Percentiles rank a stretch among this genome's conserved stretches.
Evolutionary conservation across 2,888 invertebrate species (phyloP).

Genomic region (Euplexia lucipara): DNA sequence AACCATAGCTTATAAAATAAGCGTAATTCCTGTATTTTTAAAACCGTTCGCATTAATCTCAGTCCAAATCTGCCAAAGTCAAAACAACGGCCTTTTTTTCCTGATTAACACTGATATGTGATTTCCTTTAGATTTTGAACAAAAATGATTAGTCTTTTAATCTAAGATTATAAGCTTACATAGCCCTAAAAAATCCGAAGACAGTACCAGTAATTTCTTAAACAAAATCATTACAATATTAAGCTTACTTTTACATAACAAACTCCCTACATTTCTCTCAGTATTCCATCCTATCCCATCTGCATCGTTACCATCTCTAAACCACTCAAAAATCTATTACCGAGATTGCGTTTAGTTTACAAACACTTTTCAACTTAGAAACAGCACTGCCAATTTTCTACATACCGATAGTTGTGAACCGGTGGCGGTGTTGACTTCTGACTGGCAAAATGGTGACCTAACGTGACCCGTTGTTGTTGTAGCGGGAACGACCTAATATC

Average conservation of each 20-base stretch:
- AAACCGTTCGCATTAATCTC: too few relatives aligned
- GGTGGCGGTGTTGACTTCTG: conserved; percentile 11
- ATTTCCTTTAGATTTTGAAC: too few relatives aligned
- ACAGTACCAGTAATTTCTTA: not conserved
- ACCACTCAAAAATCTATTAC: conserved; percentile 12
- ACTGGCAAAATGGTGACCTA: conserved; percentile 16
- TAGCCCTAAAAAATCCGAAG: not conserved
- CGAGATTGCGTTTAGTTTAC: conserved; percentile 24
- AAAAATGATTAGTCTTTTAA: too few relatives aligned
- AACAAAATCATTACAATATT: not conserved
- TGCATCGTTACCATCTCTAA: not conserved
- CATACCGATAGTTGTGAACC: conserved; percentile 1
- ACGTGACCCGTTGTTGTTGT: conserved; percentile 31
- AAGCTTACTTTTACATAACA: not conserved
- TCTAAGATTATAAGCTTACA: not conserved
- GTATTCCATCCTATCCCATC: not conserved
- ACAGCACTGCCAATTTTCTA: conserved; percentile 13
- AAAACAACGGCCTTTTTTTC: too few relatives aligned
- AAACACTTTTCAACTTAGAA: conserved; percentile 21
- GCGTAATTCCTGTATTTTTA: too few relatives aligned
- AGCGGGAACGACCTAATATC: conserved; percentile 26
- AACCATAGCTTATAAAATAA: too few relatives aligned
- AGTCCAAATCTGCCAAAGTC: too few relatives aligned
- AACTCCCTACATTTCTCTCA: not conserved
- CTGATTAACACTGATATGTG: too few relatives aligned